Conservation (phyloP, 2,113 vertebrate genomes). For the Nycticebus coucang region DNA sequence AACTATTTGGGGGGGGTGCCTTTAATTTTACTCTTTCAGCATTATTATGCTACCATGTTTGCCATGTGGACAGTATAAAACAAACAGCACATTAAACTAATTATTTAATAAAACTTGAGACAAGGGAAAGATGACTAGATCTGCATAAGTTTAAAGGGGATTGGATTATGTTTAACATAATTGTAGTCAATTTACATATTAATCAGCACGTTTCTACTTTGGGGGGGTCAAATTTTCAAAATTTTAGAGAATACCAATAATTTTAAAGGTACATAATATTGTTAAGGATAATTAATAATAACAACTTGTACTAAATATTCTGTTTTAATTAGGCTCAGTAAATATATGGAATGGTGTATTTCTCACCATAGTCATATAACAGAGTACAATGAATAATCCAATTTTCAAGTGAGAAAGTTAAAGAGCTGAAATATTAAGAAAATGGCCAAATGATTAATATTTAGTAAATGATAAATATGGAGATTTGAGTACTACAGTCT, state of each 20-base stretch:
- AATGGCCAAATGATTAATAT: not conserved
- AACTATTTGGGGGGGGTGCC: not conserved
- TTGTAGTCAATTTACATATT: not conserved
- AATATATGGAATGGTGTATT: not conserved
- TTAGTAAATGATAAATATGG: not conserved
- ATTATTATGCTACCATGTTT: not conserved
- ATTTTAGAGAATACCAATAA: not conserved
- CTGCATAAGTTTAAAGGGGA: not conserved
- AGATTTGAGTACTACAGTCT: not conserved
- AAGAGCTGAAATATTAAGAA: not conserved
- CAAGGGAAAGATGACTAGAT: accelerated
- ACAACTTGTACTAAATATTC: not conserved
- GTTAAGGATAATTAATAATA: not conserved
- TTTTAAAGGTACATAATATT: not conserved
- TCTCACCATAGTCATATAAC: not conserved
- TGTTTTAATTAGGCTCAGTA: not conserved
- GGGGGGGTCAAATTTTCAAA: not conserved
- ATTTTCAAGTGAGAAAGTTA: not conserved
- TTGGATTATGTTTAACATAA: not conserved
- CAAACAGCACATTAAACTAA: not conserved
- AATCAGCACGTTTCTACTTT: not conserved
- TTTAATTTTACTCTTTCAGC: not conserved
- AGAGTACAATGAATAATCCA: not conserved
- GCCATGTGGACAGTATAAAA: not conserved
- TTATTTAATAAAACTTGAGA: not conserved